Evolutionary conservation across 2,888 invertebrate species (phyloP).

Genomic region (Vanessa cardui): DNA sequence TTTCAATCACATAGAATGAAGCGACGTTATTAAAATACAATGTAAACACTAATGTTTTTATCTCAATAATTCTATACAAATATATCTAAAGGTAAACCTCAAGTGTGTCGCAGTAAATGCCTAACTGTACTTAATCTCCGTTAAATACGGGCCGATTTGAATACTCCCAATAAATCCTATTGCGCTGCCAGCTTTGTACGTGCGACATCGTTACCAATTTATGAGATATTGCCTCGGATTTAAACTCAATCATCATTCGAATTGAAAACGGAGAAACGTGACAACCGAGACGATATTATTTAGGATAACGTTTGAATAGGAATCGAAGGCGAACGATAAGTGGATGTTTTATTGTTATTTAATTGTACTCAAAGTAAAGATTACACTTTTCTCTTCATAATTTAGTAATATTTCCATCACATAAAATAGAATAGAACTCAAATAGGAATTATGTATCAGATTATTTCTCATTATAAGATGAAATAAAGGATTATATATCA

Average conservation of each 20-base stretch:
- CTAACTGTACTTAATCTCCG: constrained; percentile 40
- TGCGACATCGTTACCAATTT: constrained; percentile 37
- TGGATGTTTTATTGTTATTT: neutral
- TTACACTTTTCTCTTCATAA: neutral
- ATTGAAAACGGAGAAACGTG: constrained; percentile 33
- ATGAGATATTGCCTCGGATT: constrained; percentile 33
- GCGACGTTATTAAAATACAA: constrained; percentile 19
- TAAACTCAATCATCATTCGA: constrained; percentile 34
- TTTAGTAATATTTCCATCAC: neutral
- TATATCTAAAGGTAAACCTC: constrained; percentile 31
- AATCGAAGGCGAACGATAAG: neutral
- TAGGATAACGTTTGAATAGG: constrained; percentile 17
- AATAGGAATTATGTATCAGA: neutral
- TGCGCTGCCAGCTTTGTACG: constrained; percentile 30
- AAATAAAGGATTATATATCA: neutral
- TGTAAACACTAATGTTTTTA: constrained; percentile 27
- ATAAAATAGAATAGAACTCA: neutral
- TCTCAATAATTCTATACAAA: constrained; percentile 25
- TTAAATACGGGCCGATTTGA: constrained; percentile 39
- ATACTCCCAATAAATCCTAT: constrained; percentile 34
- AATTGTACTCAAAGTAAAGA: neutral
- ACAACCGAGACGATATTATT: constrained; percentile 25
- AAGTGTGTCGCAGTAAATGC: constrained; percentile 33
- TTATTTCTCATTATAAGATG: neutral
- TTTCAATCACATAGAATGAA: constrained; percentile 4